Conservation (phyloP, 2,797 vertebrate species). For the Lophura swinhoii region DNA sequence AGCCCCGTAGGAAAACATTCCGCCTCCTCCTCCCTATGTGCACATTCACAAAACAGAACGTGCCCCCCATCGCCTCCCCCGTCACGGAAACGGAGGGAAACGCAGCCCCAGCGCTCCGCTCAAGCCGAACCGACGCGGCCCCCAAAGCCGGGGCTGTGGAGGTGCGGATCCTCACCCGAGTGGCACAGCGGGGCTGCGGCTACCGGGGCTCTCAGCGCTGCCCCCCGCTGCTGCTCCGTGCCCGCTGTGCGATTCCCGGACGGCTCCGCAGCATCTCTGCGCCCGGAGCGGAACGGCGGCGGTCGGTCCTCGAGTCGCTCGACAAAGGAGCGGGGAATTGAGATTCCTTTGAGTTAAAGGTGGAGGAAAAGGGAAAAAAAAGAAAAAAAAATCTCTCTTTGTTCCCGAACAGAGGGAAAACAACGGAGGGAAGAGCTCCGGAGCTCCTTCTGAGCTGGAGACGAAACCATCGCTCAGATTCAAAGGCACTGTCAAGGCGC, state of each 20-base stretch:
- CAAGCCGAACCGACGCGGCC: neutral
- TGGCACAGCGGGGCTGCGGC: neutral
- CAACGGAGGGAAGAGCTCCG: constrained; percentile 63
- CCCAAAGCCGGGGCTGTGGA: neutral
- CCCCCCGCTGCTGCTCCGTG: neutral
- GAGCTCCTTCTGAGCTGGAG: constrained; percentile 48
- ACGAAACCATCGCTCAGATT: constrained; percentile 35
- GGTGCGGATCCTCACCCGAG: neutral
- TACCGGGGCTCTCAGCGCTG: neutral
- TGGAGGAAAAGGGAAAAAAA: neutral
- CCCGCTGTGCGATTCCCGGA: neutral
- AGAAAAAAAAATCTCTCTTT: constrained; percentile 20
- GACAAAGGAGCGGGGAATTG: constrained; percentile 36
- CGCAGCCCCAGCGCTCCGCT: neutral
- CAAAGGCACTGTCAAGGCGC: constrained; percentile 46
- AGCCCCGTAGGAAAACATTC: rapidly evolving
- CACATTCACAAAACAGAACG: neutral
- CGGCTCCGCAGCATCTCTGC: neutral
- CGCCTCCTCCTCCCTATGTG: no score
- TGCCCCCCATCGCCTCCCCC: neutral
- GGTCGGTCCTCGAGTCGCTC: neutral
- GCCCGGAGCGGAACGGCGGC: constrained; percentile 8
- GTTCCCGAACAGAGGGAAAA: constrained; percentile 62
- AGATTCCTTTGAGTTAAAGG: constrained; percentile 68
- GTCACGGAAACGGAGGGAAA: neutral